Conservation (phyloP, 2,888 invertebrate genomes). For the Eupsilia transversa region DNA sequence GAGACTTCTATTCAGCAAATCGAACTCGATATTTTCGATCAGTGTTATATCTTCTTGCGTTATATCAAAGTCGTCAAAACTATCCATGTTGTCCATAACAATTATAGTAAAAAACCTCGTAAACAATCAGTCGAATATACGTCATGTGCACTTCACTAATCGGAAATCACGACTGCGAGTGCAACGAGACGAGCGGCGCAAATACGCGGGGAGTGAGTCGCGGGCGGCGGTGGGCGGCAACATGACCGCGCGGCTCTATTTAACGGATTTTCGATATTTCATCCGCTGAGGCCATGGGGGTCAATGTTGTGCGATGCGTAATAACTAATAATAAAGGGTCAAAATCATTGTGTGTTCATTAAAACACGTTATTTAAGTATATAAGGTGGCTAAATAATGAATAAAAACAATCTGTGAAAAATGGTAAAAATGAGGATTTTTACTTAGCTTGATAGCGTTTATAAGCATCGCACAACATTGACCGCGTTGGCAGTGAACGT, state of each 20-base stretch:
- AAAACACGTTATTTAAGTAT: no score
- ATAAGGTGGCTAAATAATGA: no score
- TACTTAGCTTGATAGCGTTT: no score
- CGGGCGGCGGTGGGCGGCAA: constrained; percentile 9
- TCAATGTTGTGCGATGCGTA: constrained; percentile 1
- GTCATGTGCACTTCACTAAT: constrained; percentile 9
- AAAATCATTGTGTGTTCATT: no score
- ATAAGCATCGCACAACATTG: no score
- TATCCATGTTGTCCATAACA: constrained; percentile 28
- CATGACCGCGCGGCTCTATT: not conserved
- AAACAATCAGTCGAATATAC: not conserved
- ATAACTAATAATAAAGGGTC: no score
- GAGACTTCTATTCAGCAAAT: constrained; percentile 27
- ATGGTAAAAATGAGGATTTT: no score
- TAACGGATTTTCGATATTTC: constrained; percentile 5
- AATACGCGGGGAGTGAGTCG: not conserved
- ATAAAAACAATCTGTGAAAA: no score
- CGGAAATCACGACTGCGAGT: not conserved
- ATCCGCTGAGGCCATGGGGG: constrained; percentile 1
- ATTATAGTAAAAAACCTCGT: no score
- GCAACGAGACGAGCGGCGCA: not conserved
- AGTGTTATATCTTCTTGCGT: constrained; percentile 41
- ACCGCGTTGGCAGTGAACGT: no score
- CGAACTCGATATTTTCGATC: constrained; percentile 35
- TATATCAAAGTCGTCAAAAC: constrained; percentile 35